phyloP scores from a whole-genome alignment of 2,888 invertebrate species.

The Dusona sp. region DNA sequence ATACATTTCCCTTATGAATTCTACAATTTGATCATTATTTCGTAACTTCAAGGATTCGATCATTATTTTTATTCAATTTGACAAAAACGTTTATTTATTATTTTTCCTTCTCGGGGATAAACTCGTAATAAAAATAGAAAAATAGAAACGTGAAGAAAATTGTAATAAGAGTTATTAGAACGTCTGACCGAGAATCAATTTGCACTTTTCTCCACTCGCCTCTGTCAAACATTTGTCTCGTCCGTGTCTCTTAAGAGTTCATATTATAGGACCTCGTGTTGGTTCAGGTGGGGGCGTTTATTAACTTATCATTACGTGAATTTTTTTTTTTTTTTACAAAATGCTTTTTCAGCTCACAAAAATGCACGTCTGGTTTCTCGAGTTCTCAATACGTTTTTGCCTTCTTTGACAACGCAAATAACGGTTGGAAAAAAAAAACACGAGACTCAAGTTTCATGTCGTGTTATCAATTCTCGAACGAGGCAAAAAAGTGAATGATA shows the following conservation, averaged over 20 bases:
- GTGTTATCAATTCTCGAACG: slow-evolving; percentile 19
- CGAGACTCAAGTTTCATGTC: slow-evolving; percentile 1
- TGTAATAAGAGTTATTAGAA: not conserved
- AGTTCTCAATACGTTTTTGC: not conserved
- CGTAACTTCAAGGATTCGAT: not conserved
- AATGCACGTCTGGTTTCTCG: not conserved
- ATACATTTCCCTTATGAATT: not conserved
- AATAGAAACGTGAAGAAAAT: not conserved
- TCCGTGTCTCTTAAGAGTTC: not conserved
- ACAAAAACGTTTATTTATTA: not conserved
- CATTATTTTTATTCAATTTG: not conserved
- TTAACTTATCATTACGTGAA: slow-evolving; percentile 30
- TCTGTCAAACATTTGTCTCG: slow-evolving; percentile 16
- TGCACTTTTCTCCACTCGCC: slow-evolving; percentile 11
- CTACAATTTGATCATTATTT: not conserved
- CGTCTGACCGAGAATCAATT: slow-evolving; percentile 53
- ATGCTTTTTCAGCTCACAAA: not conserved
- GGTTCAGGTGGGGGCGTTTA: slow-evolving; percentile 31
- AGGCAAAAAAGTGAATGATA: not conserved
- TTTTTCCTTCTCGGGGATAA: not conserved
- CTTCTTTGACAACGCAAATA: slow-evolving; percentile 7
- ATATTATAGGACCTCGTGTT: slow-evolving; percentile 19
- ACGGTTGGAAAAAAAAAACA: not conserved
- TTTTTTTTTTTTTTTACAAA: not conserved
- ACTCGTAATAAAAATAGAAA: not conserved